These are phyloP conservation scores for Aleiodes testaceus DNA, from an alignment of 2,888 invertebrate species.

Conservation along the genomic window DNA sequence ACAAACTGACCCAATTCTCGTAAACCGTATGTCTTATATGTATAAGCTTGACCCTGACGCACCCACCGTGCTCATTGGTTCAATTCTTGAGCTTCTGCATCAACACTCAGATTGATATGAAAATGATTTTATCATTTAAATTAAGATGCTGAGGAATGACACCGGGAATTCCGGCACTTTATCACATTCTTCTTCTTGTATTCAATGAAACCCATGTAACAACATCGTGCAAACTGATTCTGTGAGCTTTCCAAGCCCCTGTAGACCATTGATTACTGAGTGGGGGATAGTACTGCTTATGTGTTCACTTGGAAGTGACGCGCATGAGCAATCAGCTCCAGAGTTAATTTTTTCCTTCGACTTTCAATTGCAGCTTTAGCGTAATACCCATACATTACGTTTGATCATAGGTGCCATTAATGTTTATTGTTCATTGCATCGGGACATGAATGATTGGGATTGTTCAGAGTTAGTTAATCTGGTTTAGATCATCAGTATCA, in stretches of 20 bases:
- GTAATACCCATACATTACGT: too few relatives aligned
- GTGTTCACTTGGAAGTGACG: slow-evolving; percentile 36
- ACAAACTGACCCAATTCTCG: slow-evolving; percentile 24
- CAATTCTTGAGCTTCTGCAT: background rate
- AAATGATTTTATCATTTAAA: background rate
- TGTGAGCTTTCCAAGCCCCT: slow-evolving; percentile 48
- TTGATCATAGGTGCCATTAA: too few relatives aligned
- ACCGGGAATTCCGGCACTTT: background rate
- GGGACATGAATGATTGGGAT: too few relatives aligned
- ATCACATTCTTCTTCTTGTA: background rate
- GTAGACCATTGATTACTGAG: slow-evolving; percentile 58
- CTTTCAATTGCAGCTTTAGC: too few relatives aligned
- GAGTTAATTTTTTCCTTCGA: background rate
- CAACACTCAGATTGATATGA: background rate
- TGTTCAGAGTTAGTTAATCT: too few relatives aligned
- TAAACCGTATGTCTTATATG: background rate
- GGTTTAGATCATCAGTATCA: too few relatives aligned
- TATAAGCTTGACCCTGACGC: slow-evolving; percentile 20
- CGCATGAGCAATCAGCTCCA: slow-evolving; percentile 49
- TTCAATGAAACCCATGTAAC: slow-evolving; percentile 4
- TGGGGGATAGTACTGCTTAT: slow-evolving; percentile 45
- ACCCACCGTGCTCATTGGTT: background rate
- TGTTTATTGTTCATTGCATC: too few relatives aligned
- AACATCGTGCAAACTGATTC: slow-evolving; percentile 13
- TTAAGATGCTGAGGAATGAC: background rate